A percentile compares a stretch with the other conserved stretches of the same genome.
phyloP scores from a whole-genome alignment of 2,888 invertebrate species.

The Meliscaeva auricollis region DNA sequence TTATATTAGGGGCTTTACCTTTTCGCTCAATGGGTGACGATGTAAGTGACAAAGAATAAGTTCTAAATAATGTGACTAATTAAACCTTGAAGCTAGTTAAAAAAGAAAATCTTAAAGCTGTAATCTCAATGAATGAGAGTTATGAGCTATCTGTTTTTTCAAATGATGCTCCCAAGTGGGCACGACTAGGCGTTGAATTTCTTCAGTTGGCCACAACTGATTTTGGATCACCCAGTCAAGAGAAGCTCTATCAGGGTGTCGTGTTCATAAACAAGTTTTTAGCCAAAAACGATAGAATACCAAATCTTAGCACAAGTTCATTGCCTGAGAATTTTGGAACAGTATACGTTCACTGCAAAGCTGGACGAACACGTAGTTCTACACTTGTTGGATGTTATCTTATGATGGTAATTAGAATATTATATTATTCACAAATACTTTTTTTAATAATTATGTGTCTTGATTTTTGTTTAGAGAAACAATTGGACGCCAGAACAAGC shows the following conservation, averaged over 20 bases:
- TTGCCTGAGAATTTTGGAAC: conserved; percentile 85
- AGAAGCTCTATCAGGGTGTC: conserved; percentile 92
- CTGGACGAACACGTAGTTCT: conserved; percentile 98
- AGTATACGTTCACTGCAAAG: conserved; percentile 99
- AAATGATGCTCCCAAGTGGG: conserved; percentile 94
- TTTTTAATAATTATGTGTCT: not conserved
- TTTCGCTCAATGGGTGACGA: conserved; percentile 93
- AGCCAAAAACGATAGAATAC: conserved; percentile 84
- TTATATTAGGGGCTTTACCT: conserved; percentile 97
- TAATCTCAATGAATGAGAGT: conserved; percentile 98
- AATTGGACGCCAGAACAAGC: conserved; percentile 94
- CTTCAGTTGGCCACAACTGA: conserved; percentile 96
- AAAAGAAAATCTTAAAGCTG: conserved; percentile 96
- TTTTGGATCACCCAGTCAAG: conserved; percentile 94
- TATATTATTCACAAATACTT: not conserved
- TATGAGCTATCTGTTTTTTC: conserved; percentile 95
- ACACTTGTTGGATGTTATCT: conserved; percentile 99
- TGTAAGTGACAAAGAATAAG: conserved; percentile 85
- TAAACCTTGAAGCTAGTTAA: conserved; percentile 86
- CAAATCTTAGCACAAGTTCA: conserved; percentile 81
- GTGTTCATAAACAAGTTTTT: conserved; percentile 92
- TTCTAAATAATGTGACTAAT: not conserved
- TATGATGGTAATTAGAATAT: conserved; percentile 88
- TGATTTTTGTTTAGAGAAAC: conserved; percentile 91
- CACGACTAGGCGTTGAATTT: conserved; percentile 91